Evolutionary conservation across 2,797 vertebrate species (phyloP), one percentile per base, ranked within the genome.

Genomic region (Microctenopoma lineatum): DNA sequence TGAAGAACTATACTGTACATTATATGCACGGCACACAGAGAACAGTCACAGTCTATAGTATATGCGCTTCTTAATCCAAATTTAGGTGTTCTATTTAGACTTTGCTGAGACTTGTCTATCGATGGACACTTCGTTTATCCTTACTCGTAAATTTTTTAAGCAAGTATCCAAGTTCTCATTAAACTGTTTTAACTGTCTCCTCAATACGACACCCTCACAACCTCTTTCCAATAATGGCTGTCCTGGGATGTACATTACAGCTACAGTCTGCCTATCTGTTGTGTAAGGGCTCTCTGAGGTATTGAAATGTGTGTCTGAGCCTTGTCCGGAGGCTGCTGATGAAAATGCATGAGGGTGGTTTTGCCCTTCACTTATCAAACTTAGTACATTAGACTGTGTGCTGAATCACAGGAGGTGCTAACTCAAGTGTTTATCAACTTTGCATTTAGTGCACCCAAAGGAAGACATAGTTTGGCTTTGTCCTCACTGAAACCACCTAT

Each of bases 291-390:
- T 89, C 89, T 90, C 87, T 66, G 79, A 73, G 87, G 89, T 89
- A 90, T 90, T 91, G 88, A 90, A 93, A 91, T 86, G 85, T 88
- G 89, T 81, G 86, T 80, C 76, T 75, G 87, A 85, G 80, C 81
- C 87, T 88, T 87, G 89, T 89, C 83, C 83, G 71, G 75, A 60
- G 83, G 74, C 83, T 44, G 79, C 88, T 92, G 89, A 91, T 91
- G 88, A 91, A 91, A 91, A 92, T 88, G 86, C 87, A 92, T 90
- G 90, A 90, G 90, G 73, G 56, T 77, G 86, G 79, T 79, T 89
- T 87, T 92, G 90, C 81, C 90, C 90, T 92, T 92, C 90, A 92
- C 89, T 92, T 91, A 91, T 89, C 90, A 90, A 87, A 91, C 86
- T 90, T 91, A 91, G 86, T 86, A 84, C 86, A 81, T 88, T 89